Conservation (phyloP, 2,113 vertebrate genomes). For the Microcebus murinus region DNA sequence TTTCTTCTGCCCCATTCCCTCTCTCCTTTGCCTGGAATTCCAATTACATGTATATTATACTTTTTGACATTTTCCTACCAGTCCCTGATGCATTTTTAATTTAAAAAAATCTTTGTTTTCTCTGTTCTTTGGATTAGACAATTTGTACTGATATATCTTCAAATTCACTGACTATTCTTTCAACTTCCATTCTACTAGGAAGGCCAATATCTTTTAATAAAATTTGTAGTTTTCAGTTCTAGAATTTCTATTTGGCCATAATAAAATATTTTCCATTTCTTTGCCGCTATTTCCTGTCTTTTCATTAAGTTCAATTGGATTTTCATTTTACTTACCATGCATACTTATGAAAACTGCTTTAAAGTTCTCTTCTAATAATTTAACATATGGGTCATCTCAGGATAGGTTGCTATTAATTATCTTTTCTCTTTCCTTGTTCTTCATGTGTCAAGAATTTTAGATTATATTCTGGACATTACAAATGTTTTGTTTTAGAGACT, state of each 20-base stretch:
- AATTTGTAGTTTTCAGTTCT: neutral
- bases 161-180: neutral
- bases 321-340: neutral
- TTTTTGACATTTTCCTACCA: constrained; percentile 1
- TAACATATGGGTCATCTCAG: neutral
- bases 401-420: neutral
- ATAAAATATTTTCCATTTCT: neutral
- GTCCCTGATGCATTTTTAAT: neutral
- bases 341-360: neutral
- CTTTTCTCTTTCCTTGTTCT: neutral
- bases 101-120: neutral
- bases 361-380: constrained; percentile 1
- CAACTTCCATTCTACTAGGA: neutral
- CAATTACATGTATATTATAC: neutral
- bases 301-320: neutral
- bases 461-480: neutral
- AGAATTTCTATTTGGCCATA: neutral
- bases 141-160: neutral
- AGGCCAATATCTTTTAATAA: neutral
- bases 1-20: neutral
- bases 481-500: neutral
- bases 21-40: neutral
- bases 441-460: neutral
- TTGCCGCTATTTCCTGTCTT: neutral
- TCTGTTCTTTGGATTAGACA: neutral